These are phyloP conservation scores for Stercorarius parasiticus DNA, from an alignment of 2,113 vertebrate species.

Conservation along the genomic window DNA sequence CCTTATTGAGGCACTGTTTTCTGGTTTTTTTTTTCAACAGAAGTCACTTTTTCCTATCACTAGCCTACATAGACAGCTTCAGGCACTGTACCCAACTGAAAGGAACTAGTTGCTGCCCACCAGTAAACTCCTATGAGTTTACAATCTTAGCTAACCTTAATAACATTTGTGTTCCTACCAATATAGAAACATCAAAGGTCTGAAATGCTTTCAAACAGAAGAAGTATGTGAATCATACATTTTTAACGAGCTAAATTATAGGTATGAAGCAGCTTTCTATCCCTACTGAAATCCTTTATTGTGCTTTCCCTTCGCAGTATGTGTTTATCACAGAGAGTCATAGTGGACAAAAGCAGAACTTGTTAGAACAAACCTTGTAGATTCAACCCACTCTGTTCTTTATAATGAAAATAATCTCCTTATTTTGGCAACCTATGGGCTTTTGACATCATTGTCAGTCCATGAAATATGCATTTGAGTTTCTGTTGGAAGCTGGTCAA, in stretches of 20 bases:
- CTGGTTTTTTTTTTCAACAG: neutral
- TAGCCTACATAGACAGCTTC: neutral
- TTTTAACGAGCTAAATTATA: constrained; percentile 35
- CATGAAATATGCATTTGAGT: neutral
- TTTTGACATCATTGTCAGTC: neutral
- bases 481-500: neutral
- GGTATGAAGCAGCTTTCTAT: neutral
- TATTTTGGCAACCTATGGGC: neutral
- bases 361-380: neutral
- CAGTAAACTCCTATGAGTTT: neutral
- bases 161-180: neutral
- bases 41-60: neutral
- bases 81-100: neutral
- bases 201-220: constrained; percentile 22
- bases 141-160: neutral
- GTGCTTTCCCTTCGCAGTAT: neutral
- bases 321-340: neutral
- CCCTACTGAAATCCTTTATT: neutral
- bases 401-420: neutral
- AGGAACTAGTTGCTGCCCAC: neutral
- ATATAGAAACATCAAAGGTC: neutral
- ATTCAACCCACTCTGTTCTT: neutral
- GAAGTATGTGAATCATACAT: neutral
- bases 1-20: neutral
- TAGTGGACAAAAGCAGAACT: neutral